phyloP scores from a whole-genome alignment of 2,888 invertebrate species.

The Spialia ferax region DNA sequence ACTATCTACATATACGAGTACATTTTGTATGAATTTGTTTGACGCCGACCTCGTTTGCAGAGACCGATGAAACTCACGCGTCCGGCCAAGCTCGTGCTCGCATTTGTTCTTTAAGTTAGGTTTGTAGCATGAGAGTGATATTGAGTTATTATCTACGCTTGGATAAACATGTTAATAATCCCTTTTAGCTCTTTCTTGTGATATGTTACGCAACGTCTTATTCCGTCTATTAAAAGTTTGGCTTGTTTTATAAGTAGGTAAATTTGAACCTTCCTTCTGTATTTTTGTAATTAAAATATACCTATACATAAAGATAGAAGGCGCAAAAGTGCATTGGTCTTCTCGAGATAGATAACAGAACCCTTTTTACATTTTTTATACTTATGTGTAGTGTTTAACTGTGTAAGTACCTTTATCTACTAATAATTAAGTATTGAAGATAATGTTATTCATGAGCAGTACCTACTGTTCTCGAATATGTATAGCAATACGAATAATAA shows the following conservation, averaged over 20 bases:
- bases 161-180: background rate
- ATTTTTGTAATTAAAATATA: too few species aligned
- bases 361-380: too few species aligned
- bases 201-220: conserved; percentile 24
- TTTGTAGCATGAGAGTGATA: conserved; percentile 74
- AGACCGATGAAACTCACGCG: conserved; percentile 59
- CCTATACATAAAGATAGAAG: background rate
- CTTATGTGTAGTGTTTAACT: too few species aligned
- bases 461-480: too few species aligned
- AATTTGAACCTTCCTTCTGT: background rate
- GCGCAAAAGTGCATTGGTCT: background rate
- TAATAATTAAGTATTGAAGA: background rate
- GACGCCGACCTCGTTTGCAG: conserved; percentile 56
- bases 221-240: conserved; percentile 7
- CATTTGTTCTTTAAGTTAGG: conserved; percentile 80
- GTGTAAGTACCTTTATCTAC: background rate
- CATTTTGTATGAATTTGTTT: conserved; percentile 13
- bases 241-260: too few species aligned
- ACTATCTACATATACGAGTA: too few species aligned
- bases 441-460: background rate
- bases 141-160: conserved; percentile 24
- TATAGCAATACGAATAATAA: background rate
- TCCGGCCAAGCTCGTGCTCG: conserved; percentile 68
- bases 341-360: background rate
- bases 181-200: background rate